Evolutionary conservation across 1,140 invertebrate species (phyloP), one percentile per base, ranked within the genome.

Genomic region (Leptopilina clavipes): DNA sequence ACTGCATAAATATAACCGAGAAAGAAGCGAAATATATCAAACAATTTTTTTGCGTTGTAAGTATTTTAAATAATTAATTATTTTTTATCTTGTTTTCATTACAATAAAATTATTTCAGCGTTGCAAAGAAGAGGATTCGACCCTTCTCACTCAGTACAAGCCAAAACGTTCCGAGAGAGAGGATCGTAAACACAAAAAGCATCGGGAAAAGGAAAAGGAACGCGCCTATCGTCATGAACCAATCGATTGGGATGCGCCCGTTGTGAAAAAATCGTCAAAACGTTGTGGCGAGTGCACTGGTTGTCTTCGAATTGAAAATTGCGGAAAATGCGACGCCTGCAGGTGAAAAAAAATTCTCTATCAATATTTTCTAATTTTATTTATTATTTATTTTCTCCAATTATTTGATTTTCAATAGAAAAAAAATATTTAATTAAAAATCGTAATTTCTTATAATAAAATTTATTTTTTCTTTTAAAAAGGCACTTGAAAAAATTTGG

Each of bases 1-100:
- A 98, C 85, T 99, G 98, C 89, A 98, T 99, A 83, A 96, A 96
- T 81, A 97, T 99, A 76, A 98, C 96, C 10, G 95, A 98, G 86
- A 94, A 95, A 81, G 96, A 98, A 88, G 96, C 98, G 0, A 97
- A 97, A 85, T 93, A 95, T 76, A 99, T 99, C 72, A 96, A 97
- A 86, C 95, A 97, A 82, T 99, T 97, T 85, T 98, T 96, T 88
- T 99, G 98, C 91, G 92, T 91, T 75, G 91, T 92, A 88, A 89
- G 88, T 79, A 76, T 44, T 43, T 71, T 72, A 14, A 19, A 71
- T n/a, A n/a, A n/a, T n/a, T n/a, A 71, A 72, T 54, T 25, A 48
- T 45, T 45, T 25, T n/a, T 52, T 65, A 59, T 70, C 52, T 73
- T 7, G 54, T 19, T 19, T 19, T 71, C n/a, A n/a, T n/a, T n/a